Conservation (phyloP, 2,888 invertebrate genomes). For the Apeira syringaria region DNA sequence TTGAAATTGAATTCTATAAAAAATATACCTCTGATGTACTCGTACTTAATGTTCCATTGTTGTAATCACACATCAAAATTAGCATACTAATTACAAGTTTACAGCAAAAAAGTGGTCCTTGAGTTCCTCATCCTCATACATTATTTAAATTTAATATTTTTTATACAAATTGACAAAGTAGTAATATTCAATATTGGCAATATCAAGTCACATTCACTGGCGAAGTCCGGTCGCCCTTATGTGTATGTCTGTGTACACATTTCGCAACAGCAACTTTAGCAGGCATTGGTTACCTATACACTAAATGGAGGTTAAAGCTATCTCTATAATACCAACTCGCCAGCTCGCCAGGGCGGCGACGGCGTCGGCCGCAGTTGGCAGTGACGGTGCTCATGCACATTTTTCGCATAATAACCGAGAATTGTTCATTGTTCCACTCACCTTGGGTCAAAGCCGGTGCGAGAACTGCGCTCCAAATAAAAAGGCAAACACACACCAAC, state of each 20-base stretch:
- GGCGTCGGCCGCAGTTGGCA: not conserved
- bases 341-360: slow-evolving; percentile 11
- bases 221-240: slow-evolving; percentile 13
- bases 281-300: slow-evolving; percentile 24
- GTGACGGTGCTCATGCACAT: slow-evolving; percentile 19
- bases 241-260: slow-evolving; percentile 17
- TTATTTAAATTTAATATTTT: too few relatives aligned
- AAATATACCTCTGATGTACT: too few relatives aligned
- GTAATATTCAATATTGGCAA: too few relatives aligned
- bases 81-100: too few relatives aligned
- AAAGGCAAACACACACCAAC: slow-evolving; percentile 65
- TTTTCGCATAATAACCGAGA: slow-evolving; percentile 34
- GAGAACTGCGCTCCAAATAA: slow-evolving; percentile 73
- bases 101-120: too few relatives aligned
- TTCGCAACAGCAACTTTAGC: slow-evolving; percentile 32
- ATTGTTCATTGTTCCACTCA: slow-evolving; percentile 67
- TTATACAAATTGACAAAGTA: too few relatives aligned
- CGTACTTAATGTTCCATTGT: too few relatives aligned
- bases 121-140: too few relatives aligned
- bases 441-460: slow-evolving; percentile 71
- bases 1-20: too few relatives aligned
- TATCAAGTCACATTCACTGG: slow-evolving; percentile 15
- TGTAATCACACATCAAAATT: too few relatives aligned
- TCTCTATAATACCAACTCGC: slow-evolving; percentile 29
- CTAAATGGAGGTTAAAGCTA: slow-evolving; percentile 35